Evolutionary conservation across 2,797 vertebrate species (phyloP), one percentile per base, ranked within the genome.

Genomic region (Prionace glauca): DNA sequence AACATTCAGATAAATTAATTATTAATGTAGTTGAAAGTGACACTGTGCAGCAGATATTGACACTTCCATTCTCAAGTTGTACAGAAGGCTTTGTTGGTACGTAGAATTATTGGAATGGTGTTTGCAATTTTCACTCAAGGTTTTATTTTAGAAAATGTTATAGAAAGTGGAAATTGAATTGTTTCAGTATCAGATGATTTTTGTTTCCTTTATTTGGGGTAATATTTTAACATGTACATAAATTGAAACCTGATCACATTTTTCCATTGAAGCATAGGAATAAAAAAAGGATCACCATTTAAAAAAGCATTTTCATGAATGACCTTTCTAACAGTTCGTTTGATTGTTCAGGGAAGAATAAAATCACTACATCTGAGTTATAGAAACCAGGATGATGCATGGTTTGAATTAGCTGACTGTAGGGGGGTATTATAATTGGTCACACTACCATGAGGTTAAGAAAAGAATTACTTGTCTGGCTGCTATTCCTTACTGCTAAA

Each of bases 11-110:
- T 91, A 91, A 72, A 16, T 72, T 94, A 50, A 94, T 90, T 87
- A 90, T 90, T 94, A 72, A 94, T 94, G 22, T 94, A 8, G 12
- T 94, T 72, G 92, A 45, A 72, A 94, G 36, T 94, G 36, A 74
- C 14, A 18, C 67, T 94, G 67, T 94, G 41, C 26, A 29, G 67
- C 41, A 72, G 41, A 50, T 74, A 45, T 50, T 72, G 36, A 50
- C 41, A 74, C 45, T 45, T 94, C 62, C 41, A 16, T 71, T 50
- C 41, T 29, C 67, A 94, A 71, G 60, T 67, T 67, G 32, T 94
- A 26, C 65, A 69, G 18, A 67, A n/a, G 45, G 16, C 93, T 45
- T 45, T 72, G 22, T 29, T 4, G n/a, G n/a, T 41, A 29, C 41
- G 69, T 72, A 26, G 36, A 45, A 94, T 72, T 71, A 69, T 45